phyloP scores from a whole-genome alignment of 2,888 invertebrate species.

The Agonopterix alstromeriana region DNA sequence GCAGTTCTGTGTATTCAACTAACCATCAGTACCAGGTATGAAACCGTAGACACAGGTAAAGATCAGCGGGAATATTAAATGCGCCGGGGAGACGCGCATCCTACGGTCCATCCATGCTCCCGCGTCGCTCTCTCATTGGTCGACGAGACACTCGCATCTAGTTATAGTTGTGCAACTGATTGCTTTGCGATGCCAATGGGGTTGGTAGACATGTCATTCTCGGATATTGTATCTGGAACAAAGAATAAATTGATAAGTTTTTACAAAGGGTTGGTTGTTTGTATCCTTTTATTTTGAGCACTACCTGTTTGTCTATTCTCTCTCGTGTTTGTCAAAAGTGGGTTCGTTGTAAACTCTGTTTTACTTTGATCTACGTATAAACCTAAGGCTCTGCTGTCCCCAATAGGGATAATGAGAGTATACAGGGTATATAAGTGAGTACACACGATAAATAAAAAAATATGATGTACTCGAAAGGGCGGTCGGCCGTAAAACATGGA shows the following conservation, averaged over 20 bases:
- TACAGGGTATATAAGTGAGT: too few species aligned
- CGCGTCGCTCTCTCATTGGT: slow-evolving; percentile 46
- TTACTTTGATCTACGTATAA: too few species aligned
- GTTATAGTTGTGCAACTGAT: not conserved
- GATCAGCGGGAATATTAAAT: slow-evolving; percentile 54
- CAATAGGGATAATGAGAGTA: too few species aligned
- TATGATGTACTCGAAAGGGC: too few species aligned
- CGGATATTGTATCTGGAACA: too few species aligned
- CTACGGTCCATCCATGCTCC: slow-evolving; percentile 73
- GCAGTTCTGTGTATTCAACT: slow-evolving; percentile 11
- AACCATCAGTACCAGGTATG: slow-evolving; percentile 64
- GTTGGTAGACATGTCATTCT: not conserved
- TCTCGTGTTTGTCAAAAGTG: too few species aligned
- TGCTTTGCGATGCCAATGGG: not conserved
- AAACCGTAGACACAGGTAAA: slow-evolving; percentile 46
- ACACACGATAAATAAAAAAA: too few species aligned
- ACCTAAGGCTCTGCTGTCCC: too few species aligned
- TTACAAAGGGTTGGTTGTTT: too few species aligned
- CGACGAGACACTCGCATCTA: slow-evolving; percentile 4
- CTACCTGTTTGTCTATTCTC: too few species aligned
- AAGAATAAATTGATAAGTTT: not conserved
- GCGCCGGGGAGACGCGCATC: slow-evolving; percentile 66
- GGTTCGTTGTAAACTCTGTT: too few species aligned
- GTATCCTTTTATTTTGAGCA: not conserved
- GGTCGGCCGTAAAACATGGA: too few species aligned